These are phyloP conservation scores for Halictus quadricinctus DNA, from an alignment of 2,888 invertebrate species.

Conservation along the genomic window DNA sequence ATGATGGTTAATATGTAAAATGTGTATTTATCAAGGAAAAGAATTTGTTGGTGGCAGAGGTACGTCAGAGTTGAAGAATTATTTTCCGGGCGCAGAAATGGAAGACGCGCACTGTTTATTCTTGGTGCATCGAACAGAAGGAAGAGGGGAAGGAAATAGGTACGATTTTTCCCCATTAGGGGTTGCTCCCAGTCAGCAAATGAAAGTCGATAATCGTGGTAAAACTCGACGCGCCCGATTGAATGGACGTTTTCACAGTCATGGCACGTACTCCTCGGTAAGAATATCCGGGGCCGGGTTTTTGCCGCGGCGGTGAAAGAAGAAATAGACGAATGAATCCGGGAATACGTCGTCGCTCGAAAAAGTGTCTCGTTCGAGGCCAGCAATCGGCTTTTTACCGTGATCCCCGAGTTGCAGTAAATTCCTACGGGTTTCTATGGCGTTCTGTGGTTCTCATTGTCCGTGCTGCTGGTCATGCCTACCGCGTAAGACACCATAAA, in stretches of 20 bases:
- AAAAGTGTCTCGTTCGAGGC: constrained; percentile 57
- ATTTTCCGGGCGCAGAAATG: not conserved
- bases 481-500: constrained; percentile 56
- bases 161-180: constrained; percentile 12
- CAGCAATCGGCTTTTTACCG: constrained; percentile 67
- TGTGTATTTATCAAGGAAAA: too few relatives aligned
- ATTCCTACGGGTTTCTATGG: constrained; percentile 20
- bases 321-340: constrained; percentile 67
- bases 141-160: constrained; percentile 1
- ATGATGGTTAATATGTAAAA: too few relatives aligned
- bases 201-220: constrained; percentile 43
- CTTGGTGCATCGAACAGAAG: not conserved
- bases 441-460: not conserved
- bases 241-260: constrained; percentile 40
- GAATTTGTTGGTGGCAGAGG: not conserved
- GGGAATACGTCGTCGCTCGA: constrained; percentile 62
- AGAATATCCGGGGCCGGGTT: constrained; percentile 52
- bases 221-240: constrained; percentile 31
- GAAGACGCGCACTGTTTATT: not conserved
- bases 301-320: constrained; percentile 37
- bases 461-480: constrained; percentile 19
- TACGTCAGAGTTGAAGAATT: not conserved
- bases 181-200: constrained; percentile 7
- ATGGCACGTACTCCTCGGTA: constrained; percentile 57
- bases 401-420: constrained; percentile 35